phyloP scores from a whole-genome alignment of 2,113 vertebrate species.

The Thalassarche chlororhynchos region DNA sequence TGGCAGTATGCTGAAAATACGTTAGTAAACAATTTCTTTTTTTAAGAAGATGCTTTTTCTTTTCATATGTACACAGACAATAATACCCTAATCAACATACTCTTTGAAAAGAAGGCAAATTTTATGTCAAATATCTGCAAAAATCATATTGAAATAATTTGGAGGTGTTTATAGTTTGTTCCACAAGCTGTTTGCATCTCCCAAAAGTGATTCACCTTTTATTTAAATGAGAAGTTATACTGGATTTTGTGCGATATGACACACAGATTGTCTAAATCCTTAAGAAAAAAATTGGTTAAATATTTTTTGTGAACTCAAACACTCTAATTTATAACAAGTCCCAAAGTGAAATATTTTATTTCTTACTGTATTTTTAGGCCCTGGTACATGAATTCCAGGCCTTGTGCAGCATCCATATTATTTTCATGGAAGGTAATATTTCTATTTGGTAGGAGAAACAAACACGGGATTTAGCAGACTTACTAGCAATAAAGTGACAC shows the following conservation, averaged over 20 bases:
- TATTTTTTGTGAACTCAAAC: not conserved
- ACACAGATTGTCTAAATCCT: not conserved
- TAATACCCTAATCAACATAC: not conserved
- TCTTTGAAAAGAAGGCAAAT: not conserved
- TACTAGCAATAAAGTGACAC: slow-evolving; percentile 2
- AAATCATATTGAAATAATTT: not conserved
- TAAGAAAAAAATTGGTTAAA: slow-evolving; percentile 10
- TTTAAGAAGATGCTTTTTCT: not conserved
- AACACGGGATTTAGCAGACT: not conserved
- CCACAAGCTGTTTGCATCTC: not conserved
- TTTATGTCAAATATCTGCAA: not conserved
- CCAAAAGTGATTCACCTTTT: slow-evolving; percentile 18
- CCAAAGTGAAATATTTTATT: slow-evolving; percentile 14
- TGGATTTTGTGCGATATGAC: not conserved
- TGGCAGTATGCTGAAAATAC: not conserved
- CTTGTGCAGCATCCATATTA: not conserved
- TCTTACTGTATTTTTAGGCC: not conserved
- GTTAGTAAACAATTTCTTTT: not conserved
- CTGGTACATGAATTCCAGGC: not conserved
- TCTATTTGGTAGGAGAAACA: not conserved
- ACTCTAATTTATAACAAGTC: not conserved
- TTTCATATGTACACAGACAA: not conserved
- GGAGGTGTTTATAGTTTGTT: not conserved
- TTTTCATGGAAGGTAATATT: slow-evolving; percentile 7
- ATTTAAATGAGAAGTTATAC: slow-evolving; percentile 41